These are phyloP conservation scores for Herminia tarsipennalis DNA, from an alignment of 2,888 invertebrate genomes.

Conservation along the genomic window DNA sequence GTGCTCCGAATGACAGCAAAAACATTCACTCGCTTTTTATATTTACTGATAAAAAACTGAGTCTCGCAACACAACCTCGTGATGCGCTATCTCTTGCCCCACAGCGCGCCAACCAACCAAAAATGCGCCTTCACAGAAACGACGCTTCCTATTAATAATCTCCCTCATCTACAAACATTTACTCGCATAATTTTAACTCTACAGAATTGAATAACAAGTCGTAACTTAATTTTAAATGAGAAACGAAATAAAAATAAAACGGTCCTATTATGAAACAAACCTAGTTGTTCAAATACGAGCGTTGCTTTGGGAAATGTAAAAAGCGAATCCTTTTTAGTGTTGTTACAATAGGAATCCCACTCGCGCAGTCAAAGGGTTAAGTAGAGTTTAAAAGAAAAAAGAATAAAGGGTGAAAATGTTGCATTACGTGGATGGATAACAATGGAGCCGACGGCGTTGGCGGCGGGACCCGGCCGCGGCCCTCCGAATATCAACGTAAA, in stretches of 20 bases:
- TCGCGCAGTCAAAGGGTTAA: conserved; percentile 38
- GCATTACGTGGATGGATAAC: conserved; percentile 26
- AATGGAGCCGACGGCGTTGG: conserved; percentile 22
- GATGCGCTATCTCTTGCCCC: neutral
- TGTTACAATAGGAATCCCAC: conserved; percentile 27
- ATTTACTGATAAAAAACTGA: neutral
- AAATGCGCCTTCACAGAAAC: conserved; percentile 1
- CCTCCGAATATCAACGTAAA: conserved; percentile 7
- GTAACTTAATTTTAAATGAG: neutral
- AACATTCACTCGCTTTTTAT: conserved; percentile 3
- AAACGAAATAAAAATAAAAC: neutral
- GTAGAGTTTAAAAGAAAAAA: conserved; percentile 32
- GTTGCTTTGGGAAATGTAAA: conserved; percentile 19
- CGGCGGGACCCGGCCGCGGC: conserved; percentile 1
- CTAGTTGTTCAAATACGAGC: conserved; percentile 9
- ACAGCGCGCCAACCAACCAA: neutral
- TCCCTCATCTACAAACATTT: neutral
- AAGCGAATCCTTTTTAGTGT: conserved; percentile 20
- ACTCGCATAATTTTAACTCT: neutral
- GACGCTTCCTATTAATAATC: neutral
- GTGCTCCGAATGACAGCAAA: neutral
- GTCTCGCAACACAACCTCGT: neutral
- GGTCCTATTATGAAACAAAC: neutral
- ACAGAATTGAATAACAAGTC: neutral
- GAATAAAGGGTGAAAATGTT: conserved; percentile 16